Percentiles rank a stretch among this genome's conserved stretches.
These are phyloP conservation scores for Cephus rjabovi DNA, from an alignment of 2,888 invertebrate genomes.

Conservation along the genomic window DNA sequence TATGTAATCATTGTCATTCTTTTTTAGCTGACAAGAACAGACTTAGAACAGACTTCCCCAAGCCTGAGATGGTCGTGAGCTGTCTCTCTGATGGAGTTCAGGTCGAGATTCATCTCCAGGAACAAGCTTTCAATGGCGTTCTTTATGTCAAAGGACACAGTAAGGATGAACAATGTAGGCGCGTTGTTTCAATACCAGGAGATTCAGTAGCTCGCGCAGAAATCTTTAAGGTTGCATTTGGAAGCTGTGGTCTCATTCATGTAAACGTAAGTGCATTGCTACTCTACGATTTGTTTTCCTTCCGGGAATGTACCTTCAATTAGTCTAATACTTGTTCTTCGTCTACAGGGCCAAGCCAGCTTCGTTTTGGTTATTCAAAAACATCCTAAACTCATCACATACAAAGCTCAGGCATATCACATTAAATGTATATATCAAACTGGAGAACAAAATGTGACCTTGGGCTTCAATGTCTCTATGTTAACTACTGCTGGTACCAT, in stretches of 20 bases:
- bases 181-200: slow-evolving; percentile 81
- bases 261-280: slow-evolving; percentile 77
- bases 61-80: slow-evolving; percentile 87
- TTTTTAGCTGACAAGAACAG: slow-evolving; percentile 63
- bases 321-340: slow-evolving; percentile 13
- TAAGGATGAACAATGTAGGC: slow-evolving; percentile 90
- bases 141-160: slow-evolving; percentile 95
- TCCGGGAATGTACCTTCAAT: background rate
- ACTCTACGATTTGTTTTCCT: background rate
- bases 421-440: slow-evolving; percentile 96
- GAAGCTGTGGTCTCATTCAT: slow-evolving; percentile 91
- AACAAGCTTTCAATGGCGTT: slow-evolving; percentile 84
- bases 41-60: slow-evolving; percentile 84
- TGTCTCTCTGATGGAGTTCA: slow-evolving; percentile 93
- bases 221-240: slow-evolving; percentile 90
- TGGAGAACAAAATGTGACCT: slow-evolving; percentile 90
- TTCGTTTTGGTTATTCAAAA: slow-evolving; percentile 96
- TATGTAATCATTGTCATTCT: background rate
- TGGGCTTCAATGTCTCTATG: slow-evolving; percentile 96
- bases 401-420: slow-evolving; percentile 95
- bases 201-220: slow-evolving; percentile 76
- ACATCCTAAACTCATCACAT: slow-evolving; percentile 94
- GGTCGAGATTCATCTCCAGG: slow-evolving; percentile 79
- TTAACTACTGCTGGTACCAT: slow-evolving; percentile 94
- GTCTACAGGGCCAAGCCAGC: slow-evolving; percentile 84